Evolutionary conservation across 2,888 invertebrate genomes (phyloP).

Genomic region (Xylocampa areola): DNA sequence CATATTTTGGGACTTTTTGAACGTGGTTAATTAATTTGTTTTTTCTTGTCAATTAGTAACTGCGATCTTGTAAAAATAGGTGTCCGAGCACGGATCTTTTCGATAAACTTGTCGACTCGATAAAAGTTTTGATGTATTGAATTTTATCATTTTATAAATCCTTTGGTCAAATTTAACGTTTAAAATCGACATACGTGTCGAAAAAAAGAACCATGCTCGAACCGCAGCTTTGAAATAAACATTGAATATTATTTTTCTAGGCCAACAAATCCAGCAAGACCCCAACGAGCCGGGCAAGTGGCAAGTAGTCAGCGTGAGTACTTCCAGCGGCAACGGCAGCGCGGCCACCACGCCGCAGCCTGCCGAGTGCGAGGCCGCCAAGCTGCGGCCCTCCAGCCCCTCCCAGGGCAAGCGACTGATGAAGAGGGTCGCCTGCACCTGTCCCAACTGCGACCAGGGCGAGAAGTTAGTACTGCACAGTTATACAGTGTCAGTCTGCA

Average conservation of each 20-base stretch:
- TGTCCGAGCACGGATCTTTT: no score
- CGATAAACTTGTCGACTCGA: no score
- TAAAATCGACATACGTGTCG: no score
- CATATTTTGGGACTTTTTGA: no score
- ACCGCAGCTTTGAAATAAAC: no score
- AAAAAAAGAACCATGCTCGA: no score
- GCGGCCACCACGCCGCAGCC: slow-evolving; percentile 61
- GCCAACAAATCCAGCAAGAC: slow-evolving; percentile 94
- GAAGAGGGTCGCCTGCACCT: slow-evolving; percentile 98
- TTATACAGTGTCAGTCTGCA: neutral
- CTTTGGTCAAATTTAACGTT: no score
- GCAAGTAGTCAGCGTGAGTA: slow-evolving; percentile 91
- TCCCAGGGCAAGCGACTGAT: slow-evolving; percentile 86
- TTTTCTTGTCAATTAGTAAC: no score
- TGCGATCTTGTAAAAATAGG: no score
- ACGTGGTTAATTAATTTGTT: no score
- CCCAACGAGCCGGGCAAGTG: slow-evolving; percentile 95
- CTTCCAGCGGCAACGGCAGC: slow-evolving; percentile 50
- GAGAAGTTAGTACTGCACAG: slow-evolving; percentile 89
- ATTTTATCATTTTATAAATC: no score
- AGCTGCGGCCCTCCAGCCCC: slow-evolving; percentile 73
- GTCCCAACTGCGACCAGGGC: slow-evolving; percentile 98
- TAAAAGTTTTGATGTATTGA: no score
- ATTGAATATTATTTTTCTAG: slow-evolving; percentile 59
- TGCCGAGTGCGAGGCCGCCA: slow-evolving; percentile 80